A percentile compares a stretch with the other conserved stretches of the same genome.
These are phyloP conservation scores for Cosmia trapezina DNA, from an alignment of 2,888 invertebrate species.

Conservation along the genomic window DNA sequence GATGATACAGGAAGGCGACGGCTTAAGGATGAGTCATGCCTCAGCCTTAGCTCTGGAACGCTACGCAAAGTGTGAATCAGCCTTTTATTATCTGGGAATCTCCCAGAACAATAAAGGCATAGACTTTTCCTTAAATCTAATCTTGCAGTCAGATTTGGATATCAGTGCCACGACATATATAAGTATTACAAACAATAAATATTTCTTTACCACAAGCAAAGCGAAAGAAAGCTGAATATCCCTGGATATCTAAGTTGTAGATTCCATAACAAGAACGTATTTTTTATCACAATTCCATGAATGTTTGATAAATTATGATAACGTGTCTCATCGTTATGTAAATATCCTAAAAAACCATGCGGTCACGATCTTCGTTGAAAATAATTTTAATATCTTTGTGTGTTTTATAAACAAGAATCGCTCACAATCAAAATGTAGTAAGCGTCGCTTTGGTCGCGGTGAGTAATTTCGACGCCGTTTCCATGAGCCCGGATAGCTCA, in stretches of 20 bases:
- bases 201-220: background rate
- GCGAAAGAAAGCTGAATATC: background rate
- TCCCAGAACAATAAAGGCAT: background rate
- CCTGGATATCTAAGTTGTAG: background rate
- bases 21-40: slow-evolving; percentile 22
- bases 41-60: background rate
- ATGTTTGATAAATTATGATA: slow-evolving; percentile 15
- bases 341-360: slow-evolving; percentile 7
- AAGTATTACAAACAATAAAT: background rate
- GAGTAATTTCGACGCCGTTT: slow-evolving; percentile 37
- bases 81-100: slow-evolving; percentile 8
- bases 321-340: slow-evolving; percentile 3
- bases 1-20: background rate
- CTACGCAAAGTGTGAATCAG: slow-evolving; percentile 25
- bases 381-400: too few relatives aligned
- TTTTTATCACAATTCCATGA: background rate
- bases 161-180: background rate
- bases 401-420: background rate
- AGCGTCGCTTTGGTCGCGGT: slow-evolving; percentile 9
- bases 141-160: background rate
- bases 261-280: background rate
- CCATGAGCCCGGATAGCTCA: slow-evolving; percentile 89
- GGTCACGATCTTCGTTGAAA: slow-evolving; percentile 9
- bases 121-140: slow-evolving; percentile 7
- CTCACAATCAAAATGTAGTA: slow-evolving; percentile 22